Evolutionary conservation across 2,888 invertebrate genomes (phyloP), one percentile per base, ranked within the genome.

Genomic region (Parnassius mnemosyne): DNA sequence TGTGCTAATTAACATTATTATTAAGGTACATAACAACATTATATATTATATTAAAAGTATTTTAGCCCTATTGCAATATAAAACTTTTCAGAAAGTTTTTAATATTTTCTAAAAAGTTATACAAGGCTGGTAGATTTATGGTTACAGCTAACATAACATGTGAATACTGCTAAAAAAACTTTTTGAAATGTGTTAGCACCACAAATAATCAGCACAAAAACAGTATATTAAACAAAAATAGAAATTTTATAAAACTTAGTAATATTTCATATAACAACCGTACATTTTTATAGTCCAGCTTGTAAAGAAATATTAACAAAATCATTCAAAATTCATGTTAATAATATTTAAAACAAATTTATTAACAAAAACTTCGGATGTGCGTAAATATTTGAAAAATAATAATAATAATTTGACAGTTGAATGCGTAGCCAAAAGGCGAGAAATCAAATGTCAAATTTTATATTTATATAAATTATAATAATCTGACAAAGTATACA

Each of bases 271-370:
- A 63, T 49, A 61, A 63, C 52, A 58, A 43, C 49, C 50, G 58
- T 60, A 63, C 58, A 52, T 50, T 49, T 58, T 42, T 49, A 57
- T 53, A 62, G 53, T 57, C 53, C 62, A 57, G 57, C 60, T 63
- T 64, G 57, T 60, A 44, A 54, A 42, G 56, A 56, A 61, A 61
- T 61, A 57, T 46, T 53, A 46, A 9, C 43, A 56, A 55, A 25
- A 47, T 3, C 51, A 41, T 50, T 44, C 42, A n/a, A 44, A 34
- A 54, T 13, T 41, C 54, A 25, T 47, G 11, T 56, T 13, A 46
- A 41, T 49, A 34, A 16, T 25, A 34, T 41, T 9, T 10, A 50
- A 9, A 41, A 49, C 10, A 42, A 50, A 47, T 34, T 16, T 42
- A 53, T 42, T 16, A 53, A 16, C 42, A 43, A 47, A 25, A 25